phyloP scores from a whole-genome alignment of 1,140 invertebrate genomes.

The Platorchestia sp. region DNA sequence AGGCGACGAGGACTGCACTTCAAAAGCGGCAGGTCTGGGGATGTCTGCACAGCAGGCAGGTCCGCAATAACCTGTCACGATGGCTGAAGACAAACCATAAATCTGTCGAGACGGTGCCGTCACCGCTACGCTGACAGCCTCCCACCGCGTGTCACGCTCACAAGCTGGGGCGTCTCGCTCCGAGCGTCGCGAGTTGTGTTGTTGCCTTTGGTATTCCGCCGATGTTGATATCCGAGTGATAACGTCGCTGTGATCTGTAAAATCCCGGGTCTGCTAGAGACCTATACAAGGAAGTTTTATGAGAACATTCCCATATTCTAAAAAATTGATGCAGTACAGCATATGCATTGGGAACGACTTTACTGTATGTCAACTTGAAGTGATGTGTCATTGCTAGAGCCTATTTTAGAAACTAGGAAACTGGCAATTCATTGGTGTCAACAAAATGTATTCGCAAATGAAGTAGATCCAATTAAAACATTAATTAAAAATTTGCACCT shows the following conservation, averaged over 20 bases:
- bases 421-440: too few species aligned
- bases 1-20: neutral
- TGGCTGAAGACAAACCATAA: neutral
- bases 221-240: neutral
- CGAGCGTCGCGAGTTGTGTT: neutral
- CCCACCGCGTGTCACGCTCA: neutral
- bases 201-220: neutral
- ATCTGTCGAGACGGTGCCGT: neutral
- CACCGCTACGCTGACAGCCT: neutral
- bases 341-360: too few species aligned
- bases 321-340: too few species aligned
- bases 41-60: neutral
- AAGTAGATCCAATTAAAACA: neutral
- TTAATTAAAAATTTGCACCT: neutral
- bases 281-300: too few species aligned
- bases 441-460: too few species aligned
- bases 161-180: neutral
- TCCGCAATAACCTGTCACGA: constrained; percentile 41
- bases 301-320: too few species aligned
- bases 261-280: too few species aligned
- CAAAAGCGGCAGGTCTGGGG: neutral
- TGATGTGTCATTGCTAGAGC: too few species aligned
- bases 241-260: too few species aligned
- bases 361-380: too few species aligned
- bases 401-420: too few species aligned